Base-by-base conservation (phyloP, 2,113 vertebrate species). In the Neomonachus schauinslandi region DNA sequence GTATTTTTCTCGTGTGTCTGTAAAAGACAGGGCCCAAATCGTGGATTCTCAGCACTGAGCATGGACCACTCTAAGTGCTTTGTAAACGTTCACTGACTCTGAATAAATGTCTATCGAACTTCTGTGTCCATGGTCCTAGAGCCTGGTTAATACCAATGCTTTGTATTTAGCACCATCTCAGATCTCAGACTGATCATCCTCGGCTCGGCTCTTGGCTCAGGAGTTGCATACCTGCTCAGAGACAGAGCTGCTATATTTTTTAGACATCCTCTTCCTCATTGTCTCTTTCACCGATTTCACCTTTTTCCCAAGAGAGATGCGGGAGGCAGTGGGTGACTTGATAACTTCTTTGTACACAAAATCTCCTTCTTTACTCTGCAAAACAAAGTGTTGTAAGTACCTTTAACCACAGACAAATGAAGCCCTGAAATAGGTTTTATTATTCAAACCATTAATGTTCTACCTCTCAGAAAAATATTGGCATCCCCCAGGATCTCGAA, bases 281-380 rank as follows among this genome's bases (percentile, higher is more conserved):
- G 99, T 99, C 98, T 99, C 99, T 98, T 99, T 99, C 79, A 99
- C 99, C 1, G 99, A 99, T 97, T 99, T 99, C 98, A 99, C 99
- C 98, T 99, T 99, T 99, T 99, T 99, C 84, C 99, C 99, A 91
- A 99, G 99, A 67, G 99, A 99, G 98, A 99, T 99, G 83, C 99
- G 99, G 46, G 99, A 99, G 3, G 99, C 99, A 31, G 99, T 99
- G 42, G 99, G 99, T 22, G 99, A 99, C 96, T 99, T 99, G 96
- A 99, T 99, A 92, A 99, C 99, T 91, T 99, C 99, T 97, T 99
- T 99, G 98, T 99, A 99, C 91, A 99, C 98, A 63, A 99, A 99
- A 96, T 99, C 99, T 93, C 99, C 99, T 72, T 99, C 99, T 98
- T 99, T 99, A 95, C 98, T 98, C 99, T 99, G 98, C 0, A 98